Conservation (phyloP, 2,113 vertebrate genomes). For the Progne subis region DNA sequence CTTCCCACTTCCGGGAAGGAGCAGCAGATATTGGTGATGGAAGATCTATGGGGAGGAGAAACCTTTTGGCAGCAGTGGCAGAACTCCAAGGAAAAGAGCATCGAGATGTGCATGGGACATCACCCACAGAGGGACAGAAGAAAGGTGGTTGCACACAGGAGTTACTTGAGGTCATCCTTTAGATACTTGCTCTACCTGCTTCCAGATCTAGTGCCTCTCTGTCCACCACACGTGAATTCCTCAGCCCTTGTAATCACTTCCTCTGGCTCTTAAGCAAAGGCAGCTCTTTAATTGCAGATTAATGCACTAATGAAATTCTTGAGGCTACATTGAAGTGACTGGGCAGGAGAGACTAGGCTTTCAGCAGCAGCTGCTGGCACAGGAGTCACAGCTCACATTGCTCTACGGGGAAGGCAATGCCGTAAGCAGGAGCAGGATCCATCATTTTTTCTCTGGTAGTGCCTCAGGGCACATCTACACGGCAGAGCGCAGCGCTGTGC, state of each 20-base stretch:
- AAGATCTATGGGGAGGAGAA: not conserved
- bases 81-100: not conserved
- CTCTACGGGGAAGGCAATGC: not conserved
- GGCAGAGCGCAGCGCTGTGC: rapidly evolving
- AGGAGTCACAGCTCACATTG: not conserved
- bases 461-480: not conserved
- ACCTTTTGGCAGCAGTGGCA: not conserved
- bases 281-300: not conserved
- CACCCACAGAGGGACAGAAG: not conserved
- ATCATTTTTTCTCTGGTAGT: not conserved
- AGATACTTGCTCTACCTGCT: not conserved
- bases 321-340: slow-evolving; percentile 15
- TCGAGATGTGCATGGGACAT: not conserved
- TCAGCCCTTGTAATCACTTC: not conserved
- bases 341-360: not conserved
- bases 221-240: not conserved
- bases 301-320: slow-evolving; percentile 20
- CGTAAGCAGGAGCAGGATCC: not conserved
- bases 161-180: not conserved
- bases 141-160: not conserved
- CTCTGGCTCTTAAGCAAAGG: not conserved
- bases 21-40: not conserved
- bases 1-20: not conserved
- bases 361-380: not conserved
- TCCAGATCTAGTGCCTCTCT: not conserved